A percentile compares a stretch with the other conserved stretches of the same genome.
These are phyloP conservation scores for Eupithecia centaureata DNA, from an alignment of 2,888 invertebrate genomes.

Conservation along the genomic window DNA sequence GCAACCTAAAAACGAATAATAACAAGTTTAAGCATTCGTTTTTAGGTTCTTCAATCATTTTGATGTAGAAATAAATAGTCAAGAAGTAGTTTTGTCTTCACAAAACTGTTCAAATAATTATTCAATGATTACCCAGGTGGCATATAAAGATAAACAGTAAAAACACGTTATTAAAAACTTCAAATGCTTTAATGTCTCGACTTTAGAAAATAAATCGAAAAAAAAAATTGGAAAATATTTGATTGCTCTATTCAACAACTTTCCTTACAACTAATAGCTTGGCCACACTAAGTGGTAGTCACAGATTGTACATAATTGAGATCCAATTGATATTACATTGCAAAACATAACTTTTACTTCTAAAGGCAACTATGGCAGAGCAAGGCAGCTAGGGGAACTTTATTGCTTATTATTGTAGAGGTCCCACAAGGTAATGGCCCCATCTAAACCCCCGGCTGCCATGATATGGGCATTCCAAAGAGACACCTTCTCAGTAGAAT, in stretches of 20 bases:
- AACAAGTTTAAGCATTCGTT: neutral
- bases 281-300: conserved; percentile 55
- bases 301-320: conserved; percentile 68
- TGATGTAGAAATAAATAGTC: neutral
- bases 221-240: conserved; percentile 73
- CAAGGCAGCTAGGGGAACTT: conserved; percentile 14
- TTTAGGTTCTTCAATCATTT: neutral
- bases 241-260: conserved; percentile 65
- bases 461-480: conserved; percentile 90
- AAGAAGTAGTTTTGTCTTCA: neutral
- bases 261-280: conserved; percentile 67
- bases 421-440: conserved; percentile 91
- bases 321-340: conserved; percentile 66
- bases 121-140: conserved; percentile 48
- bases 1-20: conserved; percentile 12
- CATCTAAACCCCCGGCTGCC: conserved; percentile 90
- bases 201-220: conserved; percentile 61
- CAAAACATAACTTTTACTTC: conserved; percentile 56
- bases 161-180: conserved; percentile 50
- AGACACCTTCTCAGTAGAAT: conserved; percentile 86
- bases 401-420: conserved; percentile 86
- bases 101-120: conserved; percentile 43
- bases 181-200: conserved; percentile 67
- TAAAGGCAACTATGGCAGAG: conserved; percentile 67
- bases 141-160: conserved; percentile 28